Evolutionary conservation across 2,797 vertebrate species (phyloP).

Genomic region (Pipistrellus kuhlii): DNA sequence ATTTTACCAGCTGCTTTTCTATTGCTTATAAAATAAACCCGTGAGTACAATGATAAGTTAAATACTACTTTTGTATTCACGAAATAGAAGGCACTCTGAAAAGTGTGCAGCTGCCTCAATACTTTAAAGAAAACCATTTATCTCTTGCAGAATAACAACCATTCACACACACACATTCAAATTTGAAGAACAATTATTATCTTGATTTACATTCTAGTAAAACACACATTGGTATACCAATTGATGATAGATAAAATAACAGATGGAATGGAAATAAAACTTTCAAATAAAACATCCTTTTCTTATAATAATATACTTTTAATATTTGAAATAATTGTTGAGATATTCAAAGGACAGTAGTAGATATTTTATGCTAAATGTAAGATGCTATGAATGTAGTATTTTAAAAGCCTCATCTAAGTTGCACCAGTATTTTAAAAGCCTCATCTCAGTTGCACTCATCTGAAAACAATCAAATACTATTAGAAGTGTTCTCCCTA

Average conservation of each 20-base stretch:
- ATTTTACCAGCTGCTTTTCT: constrained; percentile 73
- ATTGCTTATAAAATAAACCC: constrained; percentile 75
- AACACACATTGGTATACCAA: background rate
- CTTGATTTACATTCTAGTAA: background rate
- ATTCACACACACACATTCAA: background rate
- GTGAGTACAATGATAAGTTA: constrained; percentile 75
- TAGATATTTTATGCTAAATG: background rate
- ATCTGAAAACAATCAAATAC: background rate
- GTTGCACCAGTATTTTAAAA: background rate
- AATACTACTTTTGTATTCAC: constrained; percentile 76
- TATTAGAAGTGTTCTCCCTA: background rate
- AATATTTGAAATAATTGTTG: constrained; percentile 16
- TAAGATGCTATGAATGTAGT: background rate
- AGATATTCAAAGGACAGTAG: background rate
- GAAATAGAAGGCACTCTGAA: constrained; percentile 59
- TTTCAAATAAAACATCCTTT: background rate
- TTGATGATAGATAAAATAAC: background rate
- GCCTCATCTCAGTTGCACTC: background rate
- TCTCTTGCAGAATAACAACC: constrained; percentile 25
- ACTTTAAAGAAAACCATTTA: constrained; percentile 49
- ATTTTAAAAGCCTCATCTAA: background rate
- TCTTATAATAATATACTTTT: constrained; percentile 10
- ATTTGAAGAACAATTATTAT: background rate
- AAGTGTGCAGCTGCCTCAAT: constrained; percentile 51
- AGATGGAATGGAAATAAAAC: background rate